Base-by-base conservation (phyloP, 2,113 vertebrate species). In the Tamias sibiricus region DNA sequence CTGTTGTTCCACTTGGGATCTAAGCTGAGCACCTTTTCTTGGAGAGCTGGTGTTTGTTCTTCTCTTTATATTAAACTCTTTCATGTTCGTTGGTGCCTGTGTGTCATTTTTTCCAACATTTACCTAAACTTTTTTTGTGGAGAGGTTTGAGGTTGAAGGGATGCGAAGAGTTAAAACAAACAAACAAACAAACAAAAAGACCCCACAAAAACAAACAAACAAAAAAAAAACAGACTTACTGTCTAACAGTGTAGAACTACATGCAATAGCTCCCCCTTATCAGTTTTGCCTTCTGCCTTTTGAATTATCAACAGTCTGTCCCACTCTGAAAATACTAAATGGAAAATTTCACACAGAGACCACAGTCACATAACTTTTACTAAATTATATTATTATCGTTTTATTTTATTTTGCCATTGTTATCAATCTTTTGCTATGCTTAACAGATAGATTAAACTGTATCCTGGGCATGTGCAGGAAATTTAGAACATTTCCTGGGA, bases 141-240 rank as follows among this genome's bases (percentile, higher is more conserved):
- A 42, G 4, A 10, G 4, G 2, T 6, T 1, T 16, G 19, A 24
- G 37, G 1, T 2, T 24, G 69, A 22, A 24, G 2, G 32, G 20
- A 11, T 64, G 19, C 4, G 26, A 64, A 37, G 5, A 17, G 2
- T 69, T 26, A 75, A 47, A 47, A 52, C 19, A 57, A 4, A 57
- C 4, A 19, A 57, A 57, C 19, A 20, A 22, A 6, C 20, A 57
- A 6, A 57, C 20, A 6, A 20, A 57, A 22, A n/a, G n/a, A n/a
- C n/a, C n/a, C n/a, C n/a, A n/a, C n/a, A n/a, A n/a, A 57, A 4
- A 57, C 4, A 19, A 57, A 57, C 24, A 26, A 28, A 10, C 10
- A 62, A 10, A 62, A 26, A 62, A 26, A 28, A 62, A 28, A 28
- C 10, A 26, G 2, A 62, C 3, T 10, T 62, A 28, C n/a, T n/a